Evolutionary conservation across 92 coral and sea anemone species (phyloP).

Genomic region (Siderastrea siderea): DNA sequence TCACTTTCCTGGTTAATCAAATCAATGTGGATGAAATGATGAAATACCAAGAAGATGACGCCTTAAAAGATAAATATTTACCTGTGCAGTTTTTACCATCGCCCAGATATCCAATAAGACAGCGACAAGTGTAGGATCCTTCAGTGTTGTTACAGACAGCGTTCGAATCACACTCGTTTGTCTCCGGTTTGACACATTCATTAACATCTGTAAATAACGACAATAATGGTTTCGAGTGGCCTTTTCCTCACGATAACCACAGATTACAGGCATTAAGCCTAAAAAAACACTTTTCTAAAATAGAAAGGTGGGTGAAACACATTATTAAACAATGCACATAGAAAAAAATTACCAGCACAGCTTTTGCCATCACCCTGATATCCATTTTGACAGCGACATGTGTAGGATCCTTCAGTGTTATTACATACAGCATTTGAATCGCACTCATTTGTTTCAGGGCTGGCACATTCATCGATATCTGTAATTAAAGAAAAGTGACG

Average conservation of each 20-base stretch:
- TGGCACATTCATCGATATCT: conserved; percentile 1
- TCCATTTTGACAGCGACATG: background rate
- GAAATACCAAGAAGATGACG: background rate
- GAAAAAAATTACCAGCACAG: too few species aligned
- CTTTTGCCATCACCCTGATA: background rate
- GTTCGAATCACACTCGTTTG: conserved; percentile 22
- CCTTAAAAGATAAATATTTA: background rate
- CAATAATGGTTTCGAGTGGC: background rate
- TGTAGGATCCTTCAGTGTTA: conserved; percentile 10
- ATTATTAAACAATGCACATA: too few species aligned
- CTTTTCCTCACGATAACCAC: too few species aligned
- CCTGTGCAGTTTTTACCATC: conserved; percentile 49
- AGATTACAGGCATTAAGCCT: too few species aligned
- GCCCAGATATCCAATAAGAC: conserved; percentile 36
- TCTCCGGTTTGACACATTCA: conserved; percentile 28
- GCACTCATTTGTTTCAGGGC: conserved; percentile 13
- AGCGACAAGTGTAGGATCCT: conserved; percentile 36
- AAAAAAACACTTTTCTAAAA: too few species aligned
- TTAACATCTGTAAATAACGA: conserved; percentile 26
- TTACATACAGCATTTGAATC: background rate
- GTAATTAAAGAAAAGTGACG: too few species aligned
- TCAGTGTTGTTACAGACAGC: conserved; percentile 47
- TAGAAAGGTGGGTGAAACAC: too few species aligned
- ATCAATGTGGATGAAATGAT: too few species aligned
- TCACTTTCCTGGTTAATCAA: too few species aligned